Evolutionary conservation across 2,888 invertebrate genomes (phyloP), one percentile per base, ranked within the genome.

Genomic region (Athripsodes cinereus): DNA sequence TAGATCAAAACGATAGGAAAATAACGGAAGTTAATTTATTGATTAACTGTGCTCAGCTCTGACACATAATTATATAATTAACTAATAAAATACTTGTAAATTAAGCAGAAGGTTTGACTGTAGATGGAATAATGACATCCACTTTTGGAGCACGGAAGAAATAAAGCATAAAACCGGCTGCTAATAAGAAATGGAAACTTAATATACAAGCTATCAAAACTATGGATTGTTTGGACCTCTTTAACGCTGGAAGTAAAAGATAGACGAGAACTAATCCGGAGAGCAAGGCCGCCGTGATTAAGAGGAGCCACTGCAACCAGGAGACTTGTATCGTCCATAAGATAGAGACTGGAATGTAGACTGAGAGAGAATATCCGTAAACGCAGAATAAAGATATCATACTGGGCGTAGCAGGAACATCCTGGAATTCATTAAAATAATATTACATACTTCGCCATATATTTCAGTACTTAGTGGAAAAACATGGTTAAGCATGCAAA

Each of bases 351-450:
- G 97, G 97, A 68, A 98, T 86, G 74, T 94, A 98, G 68, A 96
- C 91, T 31, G 93, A 86, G 49, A 98, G 77, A 0, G 96, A 96
- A 73, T 98, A 98, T 8, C 97, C 98, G 69, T 97, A 98, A 10
- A 96, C 81, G 71, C 96, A 96, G 69, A 97, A 83, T 10, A 97
- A 80, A 64, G 97, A 93, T 65, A 96, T 79, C 69, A 93, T 79
- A 19, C 87, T 82, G 19, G 88, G 87, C 0, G 81, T 74, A 22
- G 77, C 75, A 19, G 77, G 71, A 10, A 76, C 71, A 75, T 83
- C 74, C 18, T 72, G 74, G 67, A 69, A 65, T 62, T 64, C 64
- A 48, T 61, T 61, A 31, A 40, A 26, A 26, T 26, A 26, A 6
- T 26, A 26, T 26, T 26, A 26, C 26, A 26, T n/a, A n/a, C n/a